A percentile compares a stretch with the other conserved stretches of the same genome.
Conservation (phyloP, 2,113 vertebrate species). For the Scomber japonicus region DNA sequence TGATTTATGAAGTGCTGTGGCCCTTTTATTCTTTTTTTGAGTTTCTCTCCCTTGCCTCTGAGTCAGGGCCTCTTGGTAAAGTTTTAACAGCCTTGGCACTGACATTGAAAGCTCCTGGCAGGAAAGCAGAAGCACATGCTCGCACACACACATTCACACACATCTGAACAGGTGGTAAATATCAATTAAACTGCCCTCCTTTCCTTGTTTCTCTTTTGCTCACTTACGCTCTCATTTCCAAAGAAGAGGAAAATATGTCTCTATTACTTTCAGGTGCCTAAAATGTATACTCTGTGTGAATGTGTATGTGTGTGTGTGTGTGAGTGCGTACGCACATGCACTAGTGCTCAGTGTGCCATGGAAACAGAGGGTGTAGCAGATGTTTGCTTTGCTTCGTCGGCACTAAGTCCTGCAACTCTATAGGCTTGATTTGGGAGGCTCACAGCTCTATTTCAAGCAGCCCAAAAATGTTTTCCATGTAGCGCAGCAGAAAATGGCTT, state of each 20-base stretch:
- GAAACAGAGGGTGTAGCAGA: slow-evolving; percentile 59
- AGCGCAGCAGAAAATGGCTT: not conserved
- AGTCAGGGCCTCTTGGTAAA: slow-evolving; percentile 63
- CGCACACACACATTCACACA: slow-evolving; percentile 15
- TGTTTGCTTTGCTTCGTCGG: slow-evolving; percentile 65
- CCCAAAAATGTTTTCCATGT: slow-evolving; percentile 36
- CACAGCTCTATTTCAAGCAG: slow-evolving; percentile 29
- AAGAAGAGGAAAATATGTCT: slow-evolving; percentile 58
- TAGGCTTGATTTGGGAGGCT: slow-evolving; percentile 34
- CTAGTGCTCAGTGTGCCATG: slow-evolving; percentile 30
- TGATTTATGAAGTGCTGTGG: slow-evolving; percentile 79
- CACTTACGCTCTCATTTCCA: slow-evolving; percentile 41
- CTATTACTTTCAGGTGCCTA: slow-evolving; percentile 55
- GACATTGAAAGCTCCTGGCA: slow-evolving; percentile 67
- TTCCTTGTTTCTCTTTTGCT: slow-evolving; percentile 57
- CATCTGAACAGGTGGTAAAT: slow-evolving; percentile 77
- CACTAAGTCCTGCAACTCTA: slow-evolving; percentile 49
- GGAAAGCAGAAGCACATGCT: slow-evolving; percentile 25
- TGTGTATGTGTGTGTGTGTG: slow-evolving; percentile 24
- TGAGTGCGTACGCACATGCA: slow-evolving; percentile 12
- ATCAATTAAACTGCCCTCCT: slow-evolving; percentile 68
- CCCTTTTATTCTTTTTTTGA: slow-evolving; percentile 38
- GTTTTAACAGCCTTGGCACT: slow-evolving; percentile 72
- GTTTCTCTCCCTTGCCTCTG: slow-evolving; percentile 51
- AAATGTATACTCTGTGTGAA: slow-evolving; percentile 23